These are phyloP conservation scores for Cheiracanthium punctorium DNA, from an alignment of 2,888 invertebrate genomes.

Conservation along the genomic window DNA sequence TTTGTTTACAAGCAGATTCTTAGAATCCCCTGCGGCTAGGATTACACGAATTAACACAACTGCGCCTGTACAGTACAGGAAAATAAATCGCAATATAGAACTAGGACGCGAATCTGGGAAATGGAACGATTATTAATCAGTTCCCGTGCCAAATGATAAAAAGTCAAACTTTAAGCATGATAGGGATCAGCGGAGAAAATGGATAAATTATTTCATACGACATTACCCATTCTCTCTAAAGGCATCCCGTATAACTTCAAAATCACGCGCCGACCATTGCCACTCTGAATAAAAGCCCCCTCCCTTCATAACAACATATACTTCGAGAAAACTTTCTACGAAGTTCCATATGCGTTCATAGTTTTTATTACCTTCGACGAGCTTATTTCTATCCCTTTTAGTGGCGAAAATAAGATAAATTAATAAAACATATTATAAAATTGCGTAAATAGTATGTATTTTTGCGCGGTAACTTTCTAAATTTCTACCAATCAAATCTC, in stretches of 20 bases:
- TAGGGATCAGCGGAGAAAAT: neutral
- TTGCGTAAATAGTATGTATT: neutral
- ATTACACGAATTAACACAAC: constrained; percentile 65
- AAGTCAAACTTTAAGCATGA: neutral
- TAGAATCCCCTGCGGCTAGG: constrained; percentile 53
- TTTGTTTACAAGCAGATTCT: constrained; percentile 28
- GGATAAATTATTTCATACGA: constrained; percentile 21
- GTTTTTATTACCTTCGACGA: neutral
- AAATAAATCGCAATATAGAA: constrained; percentile 37
- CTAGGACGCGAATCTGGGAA: neutral
- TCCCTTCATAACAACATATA: constrained; percentile 45
- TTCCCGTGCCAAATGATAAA: neutral
- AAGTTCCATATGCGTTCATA: neutral
- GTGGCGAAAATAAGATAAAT: neutral
- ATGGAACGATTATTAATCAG: neutral
- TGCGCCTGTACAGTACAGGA: constrained; percentile 62
- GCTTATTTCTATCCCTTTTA: neutral
- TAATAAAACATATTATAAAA: neutral
- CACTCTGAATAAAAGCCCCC: constrained; percentile 68
- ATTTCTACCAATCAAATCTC: neutral
- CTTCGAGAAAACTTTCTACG: neutral
- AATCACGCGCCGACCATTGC: constrained; percentile 78
- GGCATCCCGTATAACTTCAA: constrained; percentile 75
- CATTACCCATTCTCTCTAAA: constrained; percentile 70
- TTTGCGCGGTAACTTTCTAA: constrained; percentile 9